Percentiles rank a stretch among this genome's conserved stretches.
These are phyloP conservation scores for Adoxophyes honmai DNA, from an alignment of 1,140 invertebrate species.

Conservation along the genomic window DNA sequence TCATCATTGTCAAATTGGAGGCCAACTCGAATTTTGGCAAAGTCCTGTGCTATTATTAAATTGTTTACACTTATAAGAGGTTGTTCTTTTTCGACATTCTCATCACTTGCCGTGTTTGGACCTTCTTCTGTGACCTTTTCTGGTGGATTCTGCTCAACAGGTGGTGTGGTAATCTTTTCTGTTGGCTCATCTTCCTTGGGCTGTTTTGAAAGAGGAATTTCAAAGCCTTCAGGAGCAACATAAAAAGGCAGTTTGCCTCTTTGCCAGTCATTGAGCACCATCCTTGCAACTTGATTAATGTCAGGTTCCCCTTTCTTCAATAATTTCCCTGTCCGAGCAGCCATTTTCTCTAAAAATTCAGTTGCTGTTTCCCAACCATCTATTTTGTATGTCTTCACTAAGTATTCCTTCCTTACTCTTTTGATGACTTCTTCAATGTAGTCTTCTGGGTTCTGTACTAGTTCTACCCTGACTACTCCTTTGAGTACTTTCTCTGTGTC, in stretches of 20 bases:
- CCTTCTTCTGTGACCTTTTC: slow-evolving; percentile 31
- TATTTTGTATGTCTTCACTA: slow-evolving; percentile 95
- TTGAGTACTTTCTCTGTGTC: slow-evolving; percentile 98
- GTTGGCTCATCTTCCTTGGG: slow-evolving; percentile 26
- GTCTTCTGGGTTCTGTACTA: slow-evolving; percentile 96
- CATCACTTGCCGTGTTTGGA: slow-evolving; percentile 21
- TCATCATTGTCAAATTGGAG: slow-evolving; percentile 84
- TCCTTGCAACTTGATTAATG: slow-evolving; percentile 90
- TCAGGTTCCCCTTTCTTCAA: slow-evolving; percentile 98
- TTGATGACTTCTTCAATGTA: slow-evolving; percentile 93
- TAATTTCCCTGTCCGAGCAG: slow-evolving; percentile 91
- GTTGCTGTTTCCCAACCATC: slow-evolving; percentile 86
- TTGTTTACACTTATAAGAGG: slow-evolving; percentile 57
- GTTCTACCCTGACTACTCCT: slow-evolving; percentile 96
- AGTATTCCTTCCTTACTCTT: slow-evolving; percentile 93
- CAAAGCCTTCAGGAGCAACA: slow-evolving; percentile 89
- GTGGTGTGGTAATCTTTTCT: slow-evolving; percentile 24
- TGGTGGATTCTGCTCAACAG: slow-evolving; percentile 33
- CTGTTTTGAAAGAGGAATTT: slow-evolving; percentile 77
- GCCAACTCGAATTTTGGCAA: slow-evolving; percentile 87
- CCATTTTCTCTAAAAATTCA: slow-evolving; percentile 96
- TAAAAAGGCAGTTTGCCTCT: slow-evolving; percentile 98
- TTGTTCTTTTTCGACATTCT: slow-evolving; percentile 36
- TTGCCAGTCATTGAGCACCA: slow-evolving; percentile 99
- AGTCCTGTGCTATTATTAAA: slow-evolving; percentile 84